Conservation (phyloP, 2,888 invertebrate genomes). For the Crepidodera aurea region DNA sequence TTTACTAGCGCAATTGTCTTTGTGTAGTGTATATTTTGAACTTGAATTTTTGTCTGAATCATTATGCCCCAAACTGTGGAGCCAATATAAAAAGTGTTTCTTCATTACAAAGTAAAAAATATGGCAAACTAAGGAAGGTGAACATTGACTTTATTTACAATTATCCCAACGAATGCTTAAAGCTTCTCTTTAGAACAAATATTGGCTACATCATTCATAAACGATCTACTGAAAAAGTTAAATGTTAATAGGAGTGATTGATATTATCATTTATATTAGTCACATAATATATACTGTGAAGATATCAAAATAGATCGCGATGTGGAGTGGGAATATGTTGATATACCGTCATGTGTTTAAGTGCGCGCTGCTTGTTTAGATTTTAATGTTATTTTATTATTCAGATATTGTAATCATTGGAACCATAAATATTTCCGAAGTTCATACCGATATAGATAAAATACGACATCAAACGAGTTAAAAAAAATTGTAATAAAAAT, state of each 20-base stretch:
- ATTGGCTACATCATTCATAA: too few relatives aligned
- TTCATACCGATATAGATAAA: not conserved
- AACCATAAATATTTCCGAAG: not conserved
- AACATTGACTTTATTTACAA: too few relatives aligned
- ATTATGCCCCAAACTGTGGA: too few relatives aligned
- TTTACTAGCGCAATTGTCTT: too few relatives aligned
- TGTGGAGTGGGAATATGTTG: not conserved
- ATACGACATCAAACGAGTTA: not conserved
- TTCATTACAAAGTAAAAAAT: too few relatives aligned
- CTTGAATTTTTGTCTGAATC: too few relatives aligned
- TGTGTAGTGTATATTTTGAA: too few relatives aligned
- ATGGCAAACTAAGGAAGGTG: too few relatives aligned
- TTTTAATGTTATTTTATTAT: constrained; percentile 3
- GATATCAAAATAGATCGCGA: not conserved
- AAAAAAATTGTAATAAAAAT: not conserved
- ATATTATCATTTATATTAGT: not conserved
- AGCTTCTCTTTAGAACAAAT: too few relatives aligned
- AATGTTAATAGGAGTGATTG: not conserved
- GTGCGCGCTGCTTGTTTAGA: not conserved
- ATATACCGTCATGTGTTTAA: not conserved
- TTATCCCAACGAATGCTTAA: too few relatives aligned
- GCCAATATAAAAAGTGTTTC: too few relatives aligned
- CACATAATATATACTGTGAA: not conserved
- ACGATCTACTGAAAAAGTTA: too few relatives aligned
- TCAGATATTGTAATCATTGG: not conserved